Conservation (phyloP, 2,113 vertebrate genomes). For the Prionailurus viverrinus region DNA sequence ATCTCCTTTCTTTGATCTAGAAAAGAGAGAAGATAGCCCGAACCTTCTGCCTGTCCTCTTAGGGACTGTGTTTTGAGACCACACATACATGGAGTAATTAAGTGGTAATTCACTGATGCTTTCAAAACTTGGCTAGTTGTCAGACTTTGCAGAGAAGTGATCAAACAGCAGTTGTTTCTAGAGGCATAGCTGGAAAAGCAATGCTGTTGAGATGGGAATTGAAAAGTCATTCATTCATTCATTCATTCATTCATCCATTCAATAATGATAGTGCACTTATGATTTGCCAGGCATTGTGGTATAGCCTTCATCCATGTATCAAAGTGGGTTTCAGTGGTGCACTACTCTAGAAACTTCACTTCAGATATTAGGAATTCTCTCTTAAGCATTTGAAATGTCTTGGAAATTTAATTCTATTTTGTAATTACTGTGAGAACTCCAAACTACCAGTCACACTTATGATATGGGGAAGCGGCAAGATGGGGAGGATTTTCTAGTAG, state of each 20-base stretch:
- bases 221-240: neutral
- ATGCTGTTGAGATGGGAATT: accelerated
- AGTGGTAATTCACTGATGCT: neutral
- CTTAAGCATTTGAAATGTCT: neutral
- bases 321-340: neutral
- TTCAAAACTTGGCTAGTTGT: neutral
- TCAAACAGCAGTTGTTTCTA: neutral
- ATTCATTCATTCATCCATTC: neutral
- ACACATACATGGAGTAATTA: neutral
- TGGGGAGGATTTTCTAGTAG: neutral
- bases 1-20: neutral
- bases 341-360: neutral
- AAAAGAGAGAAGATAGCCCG: neutral
- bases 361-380: neutral
- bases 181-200: neutral
- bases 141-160: neutral
- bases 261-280: neutral
- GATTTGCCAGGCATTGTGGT: neutral
- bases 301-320: neutral
- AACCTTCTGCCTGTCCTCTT: neutral
- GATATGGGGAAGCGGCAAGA: neutral
- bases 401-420: neutral
- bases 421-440: neutral
- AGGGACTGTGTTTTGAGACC: neutral
- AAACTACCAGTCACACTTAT: neutral